These are phyloP conservation scores for Cacatua alba DNA, from an alignment of 2,113 vertebrate species.

Conservation along the genomic window DNA sequence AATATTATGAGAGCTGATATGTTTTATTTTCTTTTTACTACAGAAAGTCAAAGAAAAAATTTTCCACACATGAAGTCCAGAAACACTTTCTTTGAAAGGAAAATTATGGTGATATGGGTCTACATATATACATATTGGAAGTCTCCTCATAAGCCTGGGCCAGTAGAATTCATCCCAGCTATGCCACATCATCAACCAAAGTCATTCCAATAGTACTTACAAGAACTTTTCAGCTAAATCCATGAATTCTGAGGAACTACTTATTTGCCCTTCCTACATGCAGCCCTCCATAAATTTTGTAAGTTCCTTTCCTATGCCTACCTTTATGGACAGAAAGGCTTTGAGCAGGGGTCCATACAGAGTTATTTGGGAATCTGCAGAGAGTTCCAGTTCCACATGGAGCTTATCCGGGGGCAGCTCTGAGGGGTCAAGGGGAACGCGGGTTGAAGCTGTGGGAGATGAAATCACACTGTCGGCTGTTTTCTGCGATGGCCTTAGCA, in stretches of 20 bases:
- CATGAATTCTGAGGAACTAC: fast-evolving
- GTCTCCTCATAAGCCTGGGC: background rate
- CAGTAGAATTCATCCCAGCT: background rate
- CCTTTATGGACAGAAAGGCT: conserved; percentile 92
- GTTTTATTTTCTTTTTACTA: background rate
- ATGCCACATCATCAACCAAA: fast-evolving
- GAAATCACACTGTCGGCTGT: conserved; percentile 77
- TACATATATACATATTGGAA: background rate
- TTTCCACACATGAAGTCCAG: background rate
- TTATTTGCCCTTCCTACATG: background rate
- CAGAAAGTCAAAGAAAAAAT: background rate
- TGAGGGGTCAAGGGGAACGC: conserved; percentile 84
- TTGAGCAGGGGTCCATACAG: conserved; percentile 92
- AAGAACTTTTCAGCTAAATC: background rate
- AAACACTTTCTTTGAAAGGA: background rate
- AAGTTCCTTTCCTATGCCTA: conserved; percentile 29
- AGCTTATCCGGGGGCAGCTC: conserved; percentile 92
- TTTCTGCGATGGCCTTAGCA: conserved; percentile 83
- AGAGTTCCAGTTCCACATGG: conserved; percentile 95
- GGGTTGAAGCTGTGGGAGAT: conserved; percentile 75
- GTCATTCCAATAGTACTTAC: background rate
- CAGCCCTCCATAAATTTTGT: fast-evolving
- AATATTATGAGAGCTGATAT: background rate
- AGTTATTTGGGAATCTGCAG: conserved; percentile 92
- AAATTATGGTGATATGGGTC: background rate